Base-by-base conservation (phyloP, 2,113 vertebrate species). In the Hucho hucho region DNA sequence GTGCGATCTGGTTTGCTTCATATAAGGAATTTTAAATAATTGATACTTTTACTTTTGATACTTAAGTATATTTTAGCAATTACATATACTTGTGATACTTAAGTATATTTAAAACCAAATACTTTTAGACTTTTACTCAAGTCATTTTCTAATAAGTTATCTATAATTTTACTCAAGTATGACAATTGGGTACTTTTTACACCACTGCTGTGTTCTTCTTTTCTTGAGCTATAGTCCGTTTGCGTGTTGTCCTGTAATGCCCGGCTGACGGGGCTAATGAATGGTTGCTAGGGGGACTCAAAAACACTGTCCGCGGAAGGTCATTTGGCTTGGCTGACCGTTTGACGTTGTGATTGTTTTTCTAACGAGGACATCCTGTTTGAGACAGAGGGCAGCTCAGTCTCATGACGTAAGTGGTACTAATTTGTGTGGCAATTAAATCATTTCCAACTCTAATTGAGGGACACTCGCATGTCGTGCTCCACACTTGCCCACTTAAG, bases 211-310 rank as follows among this genome's bases (percentile, higher is more conserved):
- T 16, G 18, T 64, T 6, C 37, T 43, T 64, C 25, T 63, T 43
- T 65, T 70, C 13, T 37, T 66, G 37, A 72, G 78, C 67, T 37
- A 65, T 43, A 16, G 68, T 29, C 61, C 79, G 43, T 68, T 68
- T 81, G 63, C 29, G 6, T 67, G 69, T 68, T 0, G 6, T 22
- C n/a, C n/a, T 82, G 64, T 58, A 29, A 79, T 71, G 80, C n/a
- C 32, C 25, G 73, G 29, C 67, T 72, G 32, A 69, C 67, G 61
- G 46, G 43, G 24, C 75, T 58, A 80, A 86, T 71, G 53, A 83
- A 81, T 65, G 80, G 89, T 90, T 92, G 82, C 88, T 88, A 87
- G 68, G 88, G 80, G 16, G 49, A 77, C 63, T 49, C 46, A 84
- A 80, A 79, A 84, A 82, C 79, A 80, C 72, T 76, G 74, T 80